Evolutionary conservation across 2,113 vertebrate species (phyloP).

Genomic region (Cygnus buccinator): DNA sequence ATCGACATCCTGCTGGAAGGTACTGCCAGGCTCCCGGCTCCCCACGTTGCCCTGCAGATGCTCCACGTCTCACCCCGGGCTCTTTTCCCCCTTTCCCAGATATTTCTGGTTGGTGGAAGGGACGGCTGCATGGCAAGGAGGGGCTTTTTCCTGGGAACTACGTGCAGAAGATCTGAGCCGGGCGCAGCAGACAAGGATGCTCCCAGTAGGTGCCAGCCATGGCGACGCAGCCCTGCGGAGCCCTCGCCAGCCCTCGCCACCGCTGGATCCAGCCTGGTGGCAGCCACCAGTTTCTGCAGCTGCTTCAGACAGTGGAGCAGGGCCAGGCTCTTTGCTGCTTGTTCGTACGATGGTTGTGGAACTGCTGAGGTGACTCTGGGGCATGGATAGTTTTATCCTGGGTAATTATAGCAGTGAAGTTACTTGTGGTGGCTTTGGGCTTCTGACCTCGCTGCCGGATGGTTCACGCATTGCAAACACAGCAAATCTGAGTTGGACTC

Average conservation of each 20-base stretch:
- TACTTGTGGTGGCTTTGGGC: not conserved
- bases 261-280: rapidly evolving
- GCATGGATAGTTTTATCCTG: not conserved
- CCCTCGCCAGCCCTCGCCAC: not conserved
- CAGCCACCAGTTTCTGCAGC: rapidly evolving
- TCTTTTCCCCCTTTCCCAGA: slow-evolving; percentile 71
- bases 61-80: rapidly evolving
- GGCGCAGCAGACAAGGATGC: rapidly evolving
- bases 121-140: slow-evolving; percentile 86
- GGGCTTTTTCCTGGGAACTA: slow-evolving; percentile 98
- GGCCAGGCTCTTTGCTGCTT: not conserved
- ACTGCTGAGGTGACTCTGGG: rapidly evolving
- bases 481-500: not conserved
- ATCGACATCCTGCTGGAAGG: slow-evolving; percentile 91
- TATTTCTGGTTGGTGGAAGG: slow-evolving; percentile 94
- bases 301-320: not conserved
- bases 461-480: not conserved
- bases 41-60: rapidly evolving
- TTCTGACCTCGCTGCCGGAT: not conserved
- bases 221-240: no score
- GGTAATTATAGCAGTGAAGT: not conserved
- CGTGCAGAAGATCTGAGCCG: slow-evolving; percentile 91
- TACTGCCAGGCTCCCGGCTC: not conserved
- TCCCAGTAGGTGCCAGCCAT: not conserved
- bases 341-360: rapidly evolving